A percentile compares a stretch with the other conserved stretches of the same genome.
Conservation (phyloP, 2,888 invertebrate genomes). For the Andrena bicolor region DNA sequence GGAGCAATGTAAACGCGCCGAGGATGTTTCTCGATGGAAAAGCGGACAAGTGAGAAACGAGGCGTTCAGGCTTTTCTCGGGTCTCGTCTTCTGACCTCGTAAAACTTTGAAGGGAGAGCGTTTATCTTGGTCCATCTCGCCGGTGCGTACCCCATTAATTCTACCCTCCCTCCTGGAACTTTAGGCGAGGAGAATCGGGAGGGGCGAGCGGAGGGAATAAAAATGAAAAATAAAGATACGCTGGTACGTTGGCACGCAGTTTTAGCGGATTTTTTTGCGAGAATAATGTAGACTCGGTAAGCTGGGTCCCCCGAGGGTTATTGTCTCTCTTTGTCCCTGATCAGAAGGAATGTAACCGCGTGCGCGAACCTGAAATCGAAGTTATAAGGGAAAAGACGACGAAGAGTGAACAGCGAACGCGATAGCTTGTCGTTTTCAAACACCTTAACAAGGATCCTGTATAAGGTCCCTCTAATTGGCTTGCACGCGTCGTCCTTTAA, state of each 20-base stretch:
- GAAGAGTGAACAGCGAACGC: too few species aligned
- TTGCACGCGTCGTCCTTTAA: not conserved
- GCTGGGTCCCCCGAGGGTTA: not conserved
- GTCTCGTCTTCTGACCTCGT: slow-evolving; percentile 1
- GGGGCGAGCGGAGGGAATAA: slow-evolving; percentile 4
- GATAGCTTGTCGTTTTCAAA: too few species aligned
- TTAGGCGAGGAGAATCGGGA: not conserved
- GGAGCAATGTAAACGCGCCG: not conserved
- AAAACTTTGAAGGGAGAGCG: slow-evolving; percentile 30
- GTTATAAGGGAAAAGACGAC: too few species aligned
- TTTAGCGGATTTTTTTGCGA: not conserved
- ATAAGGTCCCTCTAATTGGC: not conserved
- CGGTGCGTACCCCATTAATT: slow-evolving; percentile 48
- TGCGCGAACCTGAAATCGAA: too few species aligned
- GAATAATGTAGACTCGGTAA: not conserved
- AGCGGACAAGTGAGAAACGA: slow-evolving; percentile 13
- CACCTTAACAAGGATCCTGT: not conserved
- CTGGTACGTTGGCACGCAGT: not conserved
- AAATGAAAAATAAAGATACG: slow-evolving; percentile 8
- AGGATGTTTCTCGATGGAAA: slow-evolving; percentile 9
- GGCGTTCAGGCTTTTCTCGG: not conserved
- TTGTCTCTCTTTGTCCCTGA: too few species aligned
- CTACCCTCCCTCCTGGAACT: slow-evolving; percentile 1
- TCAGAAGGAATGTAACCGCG: too few species aligned
- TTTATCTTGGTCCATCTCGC: slow-evolving; percentile 37